Percentiles rank a stretch among this genome's conserved stretches.
Conservation (phyloP, 2,113 vertebrate genomes). For the Mormyrus lacerda region DNA sequence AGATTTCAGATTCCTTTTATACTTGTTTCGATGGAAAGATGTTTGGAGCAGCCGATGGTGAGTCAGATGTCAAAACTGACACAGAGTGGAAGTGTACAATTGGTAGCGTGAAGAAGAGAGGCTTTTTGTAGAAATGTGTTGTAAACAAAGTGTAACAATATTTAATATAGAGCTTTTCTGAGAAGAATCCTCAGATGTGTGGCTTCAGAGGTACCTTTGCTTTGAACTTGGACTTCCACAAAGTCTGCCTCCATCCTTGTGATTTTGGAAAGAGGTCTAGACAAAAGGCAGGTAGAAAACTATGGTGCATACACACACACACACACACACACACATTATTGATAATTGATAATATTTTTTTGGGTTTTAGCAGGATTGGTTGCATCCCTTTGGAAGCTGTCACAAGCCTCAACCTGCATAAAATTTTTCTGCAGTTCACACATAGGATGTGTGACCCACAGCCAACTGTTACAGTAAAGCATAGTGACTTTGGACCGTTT, state of each 20-base stretch:
- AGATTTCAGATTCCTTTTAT: background rate
- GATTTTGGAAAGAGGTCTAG: background rate
- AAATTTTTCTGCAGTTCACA: no score
- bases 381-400: background rate
- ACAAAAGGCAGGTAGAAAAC: background rate
- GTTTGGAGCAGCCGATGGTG: background rate
- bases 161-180: background rate
- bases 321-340: background rate
- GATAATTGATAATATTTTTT: background rate
- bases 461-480: background rate
- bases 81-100: background rate
- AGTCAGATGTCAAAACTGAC: background rate
- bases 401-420: background rate
- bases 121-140: background rate
- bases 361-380: background rate
- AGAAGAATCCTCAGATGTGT: background rate
- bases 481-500: background rate
- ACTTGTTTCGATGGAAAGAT: background rate
- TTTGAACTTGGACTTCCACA: background rate
- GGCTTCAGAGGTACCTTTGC: background rate
- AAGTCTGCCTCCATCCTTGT: background rate
- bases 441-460: background rate
- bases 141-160: constrained; percentile 2
- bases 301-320: background rate
- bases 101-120: background rate